Percentiles rank a stretch among this genome's conserved stretches.
phyloP scores from a whole-genome alignment of 2,797 vertebrate species.

The Coccyzus lansbergi region DNA sequence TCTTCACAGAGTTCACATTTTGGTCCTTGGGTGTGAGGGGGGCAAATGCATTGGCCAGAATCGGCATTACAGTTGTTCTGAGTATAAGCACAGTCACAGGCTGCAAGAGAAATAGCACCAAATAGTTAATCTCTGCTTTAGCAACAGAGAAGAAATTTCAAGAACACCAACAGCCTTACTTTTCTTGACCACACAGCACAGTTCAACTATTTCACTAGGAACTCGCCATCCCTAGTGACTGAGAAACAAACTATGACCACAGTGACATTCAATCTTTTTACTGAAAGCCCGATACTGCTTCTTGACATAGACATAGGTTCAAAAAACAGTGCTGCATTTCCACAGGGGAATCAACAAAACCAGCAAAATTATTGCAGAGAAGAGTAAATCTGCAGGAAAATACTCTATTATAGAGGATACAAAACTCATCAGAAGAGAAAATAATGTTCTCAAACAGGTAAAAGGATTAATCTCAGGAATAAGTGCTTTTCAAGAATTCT shows the following conservation, averaged over 20 bases:
- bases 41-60: slow-evolving; percentile 90
- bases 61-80: slow-evolving; percentile 85
- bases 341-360: neutral
- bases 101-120: slow-evolving; percentile 67
- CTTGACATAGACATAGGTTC: neutral
- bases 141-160: neutral
- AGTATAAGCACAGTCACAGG: slow-evolving; percentile 88
- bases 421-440: neutral
- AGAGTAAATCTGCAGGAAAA: neutral
- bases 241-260: neutral
- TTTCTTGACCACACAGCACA: neutral
- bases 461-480: neutral
- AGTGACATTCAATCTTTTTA: neutral
- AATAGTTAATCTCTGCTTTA: neutral
- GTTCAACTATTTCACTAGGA: neutral
- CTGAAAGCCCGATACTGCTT: neutral
- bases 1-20: slow-evolving; percentile 86
- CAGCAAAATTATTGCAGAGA: neutral
- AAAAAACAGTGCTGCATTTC: neutral
- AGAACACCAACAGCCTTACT: accelerated
- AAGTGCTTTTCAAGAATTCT: neutral
- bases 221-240: neutral
- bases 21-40: slow-evolving; percentile 84
- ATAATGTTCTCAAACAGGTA: neutral
- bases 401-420: neutral